Conservation (phyloP, 2,797 vertebrate species). For the Diceros bicornis region DNA sequence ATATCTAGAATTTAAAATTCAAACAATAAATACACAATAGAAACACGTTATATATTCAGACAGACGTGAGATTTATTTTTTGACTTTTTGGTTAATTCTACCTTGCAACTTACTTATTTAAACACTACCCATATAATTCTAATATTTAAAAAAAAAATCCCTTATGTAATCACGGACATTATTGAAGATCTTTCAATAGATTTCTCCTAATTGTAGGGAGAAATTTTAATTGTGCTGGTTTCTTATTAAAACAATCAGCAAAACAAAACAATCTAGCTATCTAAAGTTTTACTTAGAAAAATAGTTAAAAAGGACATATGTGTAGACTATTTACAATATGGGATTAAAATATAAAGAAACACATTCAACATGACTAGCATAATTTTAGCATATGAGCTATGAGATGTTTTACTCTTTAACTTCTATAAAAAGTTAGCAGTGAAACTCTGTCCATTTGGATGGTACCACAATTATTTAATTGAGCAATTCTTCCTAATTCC, state of each 20-base stretch:
- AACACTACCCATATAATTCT: background rate
- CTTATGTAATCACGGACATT: background rate
- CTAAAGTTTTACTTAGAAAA: conserved; percentile 9
- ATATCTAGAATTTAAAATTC: background rate
- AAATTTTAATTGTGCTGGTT: background rate
- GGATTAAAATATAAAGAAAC: conserved; percentile 21
- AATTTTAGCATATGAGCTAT: background rate
- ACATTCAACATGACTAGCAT: background rate
- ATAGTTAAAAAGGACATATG: background rate
- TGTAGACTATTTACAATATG: background rate
- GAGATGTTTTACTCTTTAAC: conserved; percentile 26
- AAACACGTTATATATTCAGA: background rate
- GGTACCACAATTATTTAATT: conserved; percentile 43
- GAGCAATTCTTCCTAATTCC: conserved; percentile 56
- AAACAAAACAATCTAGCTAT: background rate
- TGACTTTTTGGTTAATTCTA: conserved; percentile 2
- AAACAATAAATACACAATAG: background rate
- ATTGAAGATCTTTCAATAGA: background rate
- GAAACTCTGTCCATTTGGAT: conserved; percentile 29
- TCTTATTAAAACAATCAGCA: background rate
- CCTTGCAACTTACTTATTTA: background rate
- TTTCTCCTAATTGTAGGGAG: background rate
- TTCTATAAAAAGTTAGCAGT: conserved; percentile 17
- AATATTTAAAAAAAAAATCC: background rate
- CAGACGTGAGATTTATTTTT: background rate